These are phyloP conservation scores for Leptinotarsa defecta DNA, from an alignment of 1,140 invertebrate genomes.

Conservation along the genomic window DNA sequence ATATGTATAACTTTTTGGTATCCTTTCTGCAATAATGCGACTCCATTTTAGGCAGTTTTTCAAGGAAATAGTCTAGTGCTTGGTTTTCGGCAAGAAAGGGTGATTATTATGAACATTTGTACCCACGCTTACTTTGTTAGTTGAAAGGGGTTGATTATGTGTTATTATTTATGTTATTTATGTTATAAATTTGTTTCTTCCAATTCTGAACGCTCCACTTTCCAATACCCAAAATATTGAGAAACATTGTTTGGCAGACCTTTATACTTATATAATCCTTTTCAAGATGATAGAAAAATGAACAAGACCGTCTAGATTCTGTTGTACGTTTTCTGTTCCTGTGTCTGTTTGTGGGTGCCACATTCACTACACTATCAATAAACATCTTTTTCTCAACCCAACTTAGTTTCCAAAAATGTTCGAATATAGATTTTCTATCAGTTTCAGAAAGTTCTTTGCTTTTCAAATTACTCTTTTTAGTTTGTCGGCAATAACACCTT, in stretches of 20 bases:
- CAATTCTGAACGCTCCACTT: neutral
- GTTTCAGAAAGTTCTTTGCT: neutral
- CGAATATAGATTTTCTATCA: neutral
- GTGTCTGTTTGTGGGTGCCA: too few species aligned
- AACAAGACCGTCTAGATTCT: neutral
- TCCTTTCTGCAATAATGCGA: constrained; percentile 1
- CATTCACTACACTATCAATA: too few species aligned
- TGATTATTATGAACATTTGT: neutral
- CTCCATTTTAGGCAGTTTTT: neutral
- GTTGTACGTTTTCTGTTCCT: too few species aligned
- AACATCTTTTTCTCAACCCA: too few species aligned
- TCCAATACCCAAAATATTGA: constrained; percentile 3
- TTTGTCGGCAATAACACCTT: neutral
- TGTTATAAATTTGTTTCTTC: constrained; percentile 2
- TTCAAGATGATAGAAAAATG: neutral
- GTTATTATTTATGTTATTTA: too few species aligned
- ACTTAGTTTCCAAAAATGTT: neutral
- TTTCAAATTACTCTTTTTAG: neutral
- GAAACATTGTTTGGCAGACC: constrained; percentile 5
- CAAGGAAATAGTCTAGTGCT: neutral
- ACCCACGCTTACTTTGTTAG: neutral
- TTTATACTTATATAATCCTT: neutral
- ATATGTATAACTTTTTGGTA: neutral
- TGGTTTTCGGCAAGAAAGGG: neutral
- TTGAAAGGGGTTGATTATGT: neutral